These are phyloP conservation scores for Strigamia crassipes DNA, from an alignment of 2,888 invertebrate species.

Conservation along the genomic window DNA sequence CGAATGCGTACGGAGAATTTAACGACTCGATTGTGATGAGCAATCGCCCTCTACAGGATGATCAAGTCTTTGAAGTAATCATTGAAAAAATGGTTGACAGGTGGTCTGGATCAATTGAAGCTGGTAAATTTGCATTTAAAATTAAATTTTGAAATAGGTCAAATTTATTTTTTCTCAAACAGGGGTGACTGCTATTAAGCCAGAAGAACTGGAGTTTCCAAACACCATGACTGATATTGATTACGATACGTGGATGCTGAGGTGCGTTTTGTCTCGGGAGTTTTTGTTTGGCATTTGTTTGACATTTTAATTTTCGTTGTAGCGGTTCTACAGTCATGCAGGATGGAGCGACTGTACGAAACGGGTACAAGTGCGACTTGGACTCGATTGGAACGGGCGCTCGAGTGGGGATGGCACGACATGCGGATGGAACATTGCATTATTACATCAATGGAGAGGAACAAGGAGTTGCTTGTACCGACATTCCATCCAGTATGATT, in stretches of 20 bases:
- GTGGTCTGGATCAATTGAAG: constrained; percentile 92
- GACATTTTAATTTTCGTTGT: constrained; percentile 46
- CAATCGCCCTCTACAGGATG: constrained; percentile 81
- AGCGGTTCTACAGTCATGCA: constrained; percentile 89
- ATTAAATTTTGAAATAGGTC: not conserved
- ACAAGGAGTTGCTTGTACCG: constrained; percentile 81
- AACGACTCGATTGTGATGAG: constrained; percentile 93
- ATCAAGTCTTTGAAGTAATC: constrained; percentile 88
- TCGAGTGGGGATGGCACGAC: constrained; percentile 84
- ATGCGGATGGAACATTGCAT: constrained; percentile 79
- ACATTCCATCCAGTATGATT: constrained; percentile 66
- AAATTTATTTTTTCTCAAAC: not conserved
- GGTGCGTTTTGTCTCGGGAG: constrained; percentile 52
- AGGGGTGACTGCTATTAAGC: constrained; percentile 86
- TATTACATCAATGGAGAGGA: constrained; percentile 85
- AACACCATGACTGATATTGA: constrained; percentile 90
- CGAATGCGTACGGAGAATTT: constrained; percentile 87
- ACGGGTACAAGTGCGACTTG: constrained; percentile 83
- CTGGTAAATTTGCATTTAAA: constrained; percentile 63
- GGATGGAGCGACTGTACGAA: constrained; percentile 81
- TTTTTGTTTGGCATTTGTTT: not conserved
- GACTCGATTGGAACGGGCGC: constrained; percentile 79
- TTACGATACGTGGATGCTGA: constrained; percentile 89
- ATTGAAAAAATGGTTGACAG: constrained; percentile 89
- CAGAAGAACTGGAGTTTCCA: constrained; percentile 84